phyloP scores from a whole-genome alignment of 2,113 vertebrate species.

The Lutjanus erythropterus region DNA sequence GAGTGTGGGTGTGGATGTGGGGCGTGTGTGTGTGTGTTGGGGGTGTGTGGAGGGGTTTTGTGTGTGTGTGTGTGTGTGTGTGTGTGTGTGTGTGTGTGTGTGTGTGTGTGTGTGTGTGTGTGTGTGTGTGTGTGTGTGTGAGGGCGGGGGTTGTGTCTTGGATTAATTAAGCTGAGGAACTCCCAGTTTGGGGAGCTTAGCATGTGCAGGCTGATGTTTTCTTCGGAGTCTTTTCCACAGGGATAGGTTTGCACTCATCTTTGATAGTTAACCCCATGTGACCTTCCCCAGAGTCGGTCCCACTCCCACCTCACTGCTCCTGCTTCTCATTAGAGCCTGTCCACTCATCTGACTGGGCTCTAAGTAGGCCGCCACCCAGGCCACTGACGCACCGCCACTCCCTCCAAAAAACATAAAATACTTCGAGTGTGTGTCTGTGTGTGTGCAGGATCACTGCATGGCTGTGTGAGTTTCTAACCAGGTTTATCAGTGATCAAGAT shows the following conservation, averaged over 20 bases:
- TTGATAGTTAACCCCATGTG: slow-evolving; percentile 86
- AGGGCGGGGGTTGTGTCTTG: slow-evolving; percentile 78
- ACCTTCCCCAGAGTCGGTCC: slow-evolving; percentile 78
- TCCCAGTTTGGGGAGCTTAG: slow-evolving; percentile 84
- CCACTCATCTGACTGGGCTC: slow-evolving; percentile 64
- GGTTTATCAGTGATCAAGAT: slow-evolving; percentile 23
- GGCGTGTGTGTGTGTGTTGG: no score
- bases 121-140: no score
- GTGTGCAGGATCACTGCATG: slow-evolving; percentile 6
- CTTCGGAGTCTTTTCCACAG: slow-evolving; percentile 83
- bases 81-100: no score
- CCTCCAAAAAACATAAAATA: slow-evolving; percentile 25
- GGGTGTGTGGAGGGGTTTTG: no score
- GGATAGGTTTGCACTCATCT: slow-evolving; percentile 88
- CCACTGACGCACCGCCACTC: slow-evolving; percentile 48
- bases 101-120: no score
- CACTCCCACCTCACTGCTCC: slow-evolving; percentile 80
- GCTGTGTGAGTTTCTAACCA: slow-evolving; percentile 14
- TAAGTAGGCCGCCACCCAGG: slow-evolving; percentile 64
- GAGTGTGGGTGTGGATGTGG: no score
- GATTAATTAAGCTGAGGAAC: slow-evolving; percentile 85
- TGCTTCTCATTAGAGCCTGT: slow-evolving; percentile 87
- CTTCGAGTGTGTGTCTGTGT: background rate
- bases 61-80: no score
- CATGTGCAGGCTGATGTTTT: slow-evolving; percentile 84